Evolutionary conservation across 2,797 vertebrate genomes (phyloP), one percentile per base, ranked within the genome.

Genomic region (Microcaecilia unicolor): DNA sequence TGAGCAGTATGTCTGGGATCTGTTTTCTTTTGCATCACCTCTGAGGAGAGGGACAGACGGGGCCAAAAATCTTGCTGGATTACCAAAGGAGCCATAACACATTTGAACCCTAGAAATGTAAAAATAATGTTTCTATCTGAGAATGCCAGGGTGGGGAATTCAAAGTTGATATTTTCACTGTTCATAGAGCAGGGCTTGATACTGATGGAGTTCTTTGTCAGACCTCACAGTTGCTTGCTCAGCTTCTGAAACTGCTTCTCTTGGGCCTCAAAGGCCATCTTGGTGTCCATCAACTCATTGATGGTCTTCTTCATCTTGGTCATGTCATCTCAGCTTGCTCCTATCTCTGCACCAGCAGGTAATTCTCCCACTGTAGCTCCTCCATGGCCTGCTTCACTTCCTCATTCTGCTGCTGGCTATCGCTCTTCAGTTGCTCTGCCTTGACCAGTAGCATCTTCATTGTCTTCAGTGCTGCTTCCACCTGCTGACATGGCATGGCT

Each of bases 231-330:
- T 26, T 81, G 76, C 44, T 69, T 86, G 66, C 80, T 85, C 53
- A 86, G 78, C 45, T 85, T 87, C 5, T 73, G 61, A 1, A 67
- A 62, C 55, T 86, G 81, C 51, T 81, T 78, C 60, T 87, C 83
- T 3, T 54, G 51, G 2, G 78, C 73, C 19, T 87, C 83, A 4
- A 82, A 77, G 12, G 80, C 73, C 0, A 66, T 35, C 30, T 85
- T 86, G 36, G 75, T 77, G 6, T 84, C 76, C 55, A 80, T 44
- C 26, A 85, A 72, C 37, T 83, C 68, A 1, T 70, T 70, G 57
- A 86, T 56, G 22, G 68, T 62, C 18, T 58, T 57, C 35, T 70
- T 72, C 43, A 85, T 62, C 0, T 41, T 56, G 3, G 58, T 71
- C 80, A 86, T 79, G 61, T 86, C 77, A 4, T 74, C 55, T 57